phyloP scores from a whole-genome alignment of 1,140 invertebrate genomes.

The Drosophila funebris region DNA sequence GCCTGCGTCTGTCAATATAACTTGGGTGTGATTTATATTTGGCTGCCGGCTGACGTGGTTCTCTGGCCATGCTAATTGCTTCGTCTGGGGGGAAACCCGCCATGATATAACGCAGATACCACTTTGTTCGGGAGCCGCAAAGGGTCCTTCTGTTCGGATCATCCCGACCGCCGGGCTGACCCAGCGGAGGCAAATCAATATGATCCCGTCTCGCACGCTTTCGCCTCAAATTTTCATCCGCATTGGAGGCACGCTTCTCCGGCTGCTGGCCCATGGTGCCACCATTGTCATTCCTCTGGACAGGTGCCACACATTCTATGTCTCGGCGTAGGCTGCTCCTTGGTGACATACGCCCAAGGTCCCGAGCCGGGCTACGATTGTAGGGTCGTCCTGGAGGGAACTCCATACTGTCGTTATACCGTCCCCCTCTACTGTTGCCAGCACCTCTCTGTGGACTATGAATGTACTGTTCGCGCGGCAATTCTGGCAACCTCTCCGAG shows the following conservation, averaged over 20 bases:
- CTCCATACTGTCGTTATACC: not conserved
- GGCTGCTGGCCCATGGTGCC: too few relatives aligned
- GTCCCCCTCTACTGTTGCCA: too few relatives aligned
- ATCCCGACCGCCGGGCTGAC: not conserved
- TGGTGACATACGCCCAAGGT: not conserved
- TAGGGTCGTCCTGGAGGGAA: not conserved
- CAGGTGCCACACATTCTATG: too few relatives aligned
- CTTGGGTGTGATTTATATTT: not conserved
- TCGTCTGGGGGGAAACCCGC: not conserved
- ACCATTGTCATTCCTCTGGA: too few relatives aligned
- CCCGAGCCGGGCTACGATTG: not conserved
- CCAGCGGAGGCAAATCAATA: not conserved
- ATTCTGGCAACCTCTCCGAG: too few relatives aligned
- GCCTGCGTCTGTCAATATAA: not conserved
- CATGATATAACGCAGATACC: constrained; percentile 17
- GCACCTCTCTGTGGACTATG: not conserved
- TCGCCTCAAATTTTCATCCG: not conserved
- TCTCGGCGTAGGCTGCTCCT: too few relatives aligned
- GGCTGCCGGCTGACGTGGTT: constrained; percentile 13
- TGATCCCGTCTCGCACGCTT: not conserved
- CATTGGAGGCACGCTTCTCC: too few relatives aligned
- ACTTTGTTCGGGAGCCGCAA: constrained; percentile 15
- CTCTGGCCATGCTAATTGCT: constrained; percentile 12
- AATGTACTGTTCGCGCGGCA: too few relatives aligned
- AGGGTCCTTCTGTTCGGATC: not conserved